Base-by-base conservation (phyloP, 2,113 vertebrate species). In the Aleadryas rufinucha region DNA sequence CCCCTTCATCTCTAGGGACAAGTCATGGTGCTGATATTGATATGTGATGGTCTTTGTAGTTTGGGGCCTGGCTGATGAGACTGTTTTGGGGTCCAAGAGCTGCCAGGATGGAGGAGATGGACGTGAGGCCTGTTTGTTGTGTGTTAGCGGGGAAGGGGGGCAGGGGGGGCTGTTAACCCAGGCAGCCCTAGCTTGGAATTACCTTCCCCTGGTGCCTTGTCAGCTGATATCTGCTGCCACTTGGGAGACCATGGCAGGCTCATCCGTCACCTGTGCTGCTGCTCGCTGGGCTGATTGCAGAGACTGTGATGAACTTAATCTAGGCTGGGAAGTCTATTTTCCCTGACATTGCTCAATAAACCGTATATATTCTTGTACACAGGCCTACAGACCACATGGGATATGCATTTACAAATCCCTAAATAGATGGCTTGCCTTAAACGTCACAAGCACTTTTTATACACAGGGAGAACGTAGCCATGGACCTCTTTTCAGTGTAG, bases 281-380 rank as follows among this genome's bases (percentile, higher is more conserved):
- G 71, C 64, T 89, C 90, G 53, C 64, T 52, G 78, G 49, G 61
- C 57, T 91, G 91, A 90, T 79, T 90, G 91, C 64, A 88, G 90
- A 93, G 84, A 91, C 69, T 95, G 68, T 89, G 94, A 96, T 94
- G 78, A 92, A 93, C 86, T 93, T 86, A 86, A 90, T 95, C 91
- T 90, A 44, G 76, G 65, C 21, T 82, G 74, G 54, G 77, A 95
- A 95, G 90, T 96, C 84, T 90, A 5, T 93, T 95, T 93, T 83
- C 47, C 90, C 59, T 95, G 93, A 50, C 63, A 14, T 54, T 90
- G 92, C 76, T 94, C 90, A 94, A 52, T 94, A 94, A 94, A 26
- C 78, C 7, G 0, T 91, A 80, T 70, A 64, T 95, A 93, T 94
- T 78, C 22, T 11, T 59, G 54, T 84, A 72, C n/a, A 49, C n/a